Conservation (phyloP, 2,797 vertebrate genomes). For the Myripristis jacobus region DNA sequence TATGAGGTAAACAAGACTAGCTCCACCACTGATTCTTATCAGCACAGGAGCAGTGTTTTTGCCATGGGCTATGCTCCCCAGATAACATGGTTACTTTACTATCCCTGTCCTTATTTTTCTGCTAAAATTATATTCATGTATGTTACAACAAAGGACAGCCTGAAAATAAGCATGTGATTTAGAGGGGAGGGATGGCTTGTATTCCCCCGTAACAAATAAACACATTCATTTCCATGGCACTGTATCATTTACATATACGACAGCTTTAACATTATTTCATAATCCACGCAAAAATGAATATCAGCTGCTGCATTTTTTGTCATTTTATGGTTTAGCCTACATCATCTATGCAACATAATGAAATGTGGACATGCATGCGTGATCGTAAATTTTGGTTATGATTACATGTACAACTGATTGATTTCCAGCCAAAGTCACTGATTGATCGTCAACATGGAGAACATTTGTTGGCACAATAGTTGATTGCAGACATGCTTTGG, state of each 20-base stretch:
- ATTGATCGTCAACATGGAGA: no score
- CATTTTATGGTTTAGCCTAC: no score
- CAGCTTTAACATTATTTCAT: background rate
- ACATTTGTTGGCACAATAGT: no score
- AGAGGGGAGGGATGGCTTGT: background rate
- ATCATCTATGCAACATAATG: no score
- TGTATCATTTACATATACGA: background rate
- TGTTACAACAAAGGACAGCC: conserved; percentile 14
- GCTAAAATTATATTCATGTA: conserved; percentile 29
- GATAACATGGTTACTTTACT: conserved; percentile 57
- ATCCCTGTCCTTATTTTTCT: conserved; percentile 41
- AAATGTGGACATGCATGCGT: no score
- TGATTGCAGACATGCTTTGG: no score
- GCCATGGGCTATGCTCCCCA: conserved; percentile 54
- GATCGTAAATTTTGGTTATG: no score
- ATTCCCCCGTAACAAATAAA: background rate
- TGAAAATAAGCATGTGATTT: conserved; percentile 5
- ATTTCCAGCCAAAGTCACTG: no score
- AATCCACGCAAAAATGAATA: no score
- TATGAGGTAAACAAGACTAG: conserved; percentile 38
- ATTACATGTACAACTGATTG: no score
- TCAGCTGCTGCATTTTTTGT: no score
- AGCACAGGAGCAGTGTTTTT: conserved; percentile 41
- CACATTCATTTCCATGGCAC: background rate
- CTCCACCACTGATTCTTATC: conserved; percentile 70